Evolutionary conservation across 2,797 vertebrate genomes (phyloP), one percentile per base, ranked within the genome.

Genomic region (Propithecus deckenii): DNA sequence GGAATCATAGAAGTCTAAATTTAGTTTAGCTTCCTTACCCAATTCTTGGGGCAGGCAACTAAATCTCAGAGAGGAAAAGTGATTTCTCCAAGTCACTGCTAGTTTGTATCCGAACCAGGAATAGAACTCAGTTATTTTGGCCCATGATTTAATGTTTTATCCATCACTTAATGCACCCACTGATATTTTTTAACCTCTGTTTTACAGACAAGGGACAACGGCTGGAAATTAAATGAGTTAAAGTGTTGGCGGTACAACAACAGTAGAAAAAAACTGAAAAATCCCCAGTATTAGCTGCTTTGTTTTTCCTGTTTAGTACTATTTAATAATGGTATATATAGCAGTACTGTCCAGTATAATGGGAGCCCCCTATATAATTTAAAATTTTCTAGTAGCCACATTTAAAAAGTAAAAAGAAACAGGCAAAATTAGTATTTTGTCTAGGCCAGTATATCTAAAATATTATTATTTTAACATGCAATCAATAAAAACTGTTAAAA

Each of bases 341-440:
- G 67, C 25, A 76, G 48, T 74, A 13, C 55, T 79, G 32, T 86
- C 32, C 38, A 72, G 32, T 80, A 83, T 38, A 93, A 46, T 75
- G 22, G 72, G 30, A 92, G 13, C 61, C 57, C 65, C 1, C 61
- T 83, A 35, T 59, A 61, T 90, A 93, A 84, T 75, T 97, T 38
- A 61, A 93, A 88, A 71, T 57, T 74, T 87, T 71, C 35, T 90
- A 65, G 75, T 89, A 71, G 38, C 65, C 46, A 94, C 35, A 86
- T 85, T 89, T 86, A 81, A 91, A 87, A 94, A 83, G 50, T 63
- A 95, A 67, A 95, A 84, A 87, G 18, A 90, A 94, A 78, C 23
- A 87, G 23, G 18, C 55, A 2, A 95, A 92, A 78, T 96, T 88
- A 94, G 84, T 80, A 57, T 50, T 95, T 89, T 95, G 17, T 78